A percentile compares a stretch with the other conserved stretches of the same genome.
Conservation (phyloP, 2,888 invertebrate genomes). For the Hymenopus coronatus region DNA sequence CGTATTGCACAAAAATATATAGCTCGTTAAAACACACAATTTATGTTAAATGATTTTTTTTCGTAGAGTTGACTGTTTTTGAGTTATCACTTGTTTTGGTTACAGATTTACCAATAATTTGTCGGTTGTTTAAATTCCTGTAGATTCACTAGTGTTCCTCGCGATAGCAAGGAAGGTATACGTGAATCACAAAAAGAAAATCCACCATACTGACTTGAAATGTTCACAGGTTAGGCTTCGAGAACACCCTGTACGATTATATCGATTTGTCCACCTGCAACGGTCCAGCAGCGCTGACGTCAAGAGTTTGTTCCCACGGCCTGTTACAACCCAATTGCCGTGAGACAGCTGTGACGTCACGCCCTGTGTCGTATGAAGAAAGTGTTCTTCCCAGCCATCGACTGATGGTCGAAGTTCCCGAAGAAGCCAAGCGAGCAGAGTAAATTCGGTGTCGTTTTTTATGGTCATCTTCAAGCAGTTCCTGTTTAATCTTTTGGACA, state of each 20-base stretch:
- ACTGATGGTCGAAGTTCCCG: background rate
- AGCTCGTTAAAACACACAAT: too few species aligned
- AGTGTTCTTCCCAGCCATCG: background rate
- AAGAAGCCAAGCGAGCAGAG: background rate
- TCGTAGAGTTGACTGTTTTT: too few species aligned
- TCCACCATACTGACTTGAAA: too few species aligned
- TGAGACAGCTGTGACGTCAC: slow-evolving; percentile 16
- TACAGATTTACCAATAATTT: too few species aligned
- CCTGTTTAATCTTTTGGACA: background rate
- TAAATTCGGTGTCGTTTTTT: background rate
- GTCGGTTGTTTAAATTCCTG: too few species aligned
- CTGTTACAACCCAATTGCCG: slow-evolving; percentile 6
- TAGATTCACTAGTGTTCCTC: too few species aligned
- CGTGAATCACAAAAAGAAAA: too few species aligned
- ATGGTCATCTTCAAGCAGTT: background rate
- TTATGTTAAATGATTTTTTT: too few species aligned
- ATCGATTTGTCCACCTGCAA: background rate
- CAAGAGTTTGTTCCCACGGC: slow-evolving; percentile 8
- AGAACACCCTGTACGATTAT: background rate
- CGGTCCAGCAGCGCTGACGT: background rate
- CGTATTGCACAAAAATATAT: too few species aligned
- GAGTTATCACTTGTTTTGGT: too few species aligned
- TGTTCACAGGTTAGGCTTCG: background rate
- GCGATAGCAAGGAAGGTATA: too few species aligned
- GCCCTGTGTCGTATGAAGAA: background rate